Conservation (phyloP, 2,888 invertebrate genomes). For the Caenorhabditis afra region DNA sequence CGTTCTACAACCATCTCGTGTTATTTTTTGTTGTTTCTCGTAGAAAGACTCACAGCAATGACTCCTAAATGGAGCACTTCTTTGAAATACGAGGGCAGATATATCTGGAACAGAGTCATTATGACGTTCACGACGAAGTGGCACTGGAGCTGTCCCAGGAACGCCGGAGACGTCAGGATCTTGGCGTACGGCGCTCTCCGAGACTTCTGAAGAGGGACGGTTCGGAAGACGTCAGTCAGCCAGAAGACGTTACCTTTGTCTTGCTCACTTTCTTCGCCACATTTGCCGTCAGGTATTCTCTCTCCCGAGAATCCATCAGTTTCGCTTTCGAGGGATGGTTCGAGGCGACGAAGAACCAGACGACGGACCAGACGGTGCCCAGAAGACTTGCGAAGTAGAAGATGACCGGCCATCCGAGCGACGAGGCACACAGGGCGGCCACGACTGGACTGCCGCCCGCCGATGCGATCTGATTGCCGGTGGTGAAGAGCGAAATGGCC, state of each 20-base stretch:
- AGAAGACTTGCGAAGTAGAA: constrained; percentile 69
- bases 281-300: constrained; percentile 59
- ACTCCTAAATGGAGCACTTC: constrained; percentile 68
- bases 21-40: no score
- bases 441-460: constrained; percentile 70
- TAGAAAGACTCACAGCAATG: constrained; percentile 49
- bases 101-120: constrained; percentile 70
- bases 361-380: constrained; percentile 54
- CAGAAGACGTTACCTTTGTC: constrained; percentile 20
- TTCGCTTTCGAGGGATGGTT: constrained; percentile 64
- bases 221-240: no score
- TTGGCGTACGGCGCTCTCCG: constrained; percentile 50
- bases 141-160: constrained; percentile 63
- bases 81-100: constrained; percentile 73
- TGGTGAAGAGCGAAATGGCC: constrained; percentile 70
- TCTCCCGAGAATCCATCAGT: constrained; percentile 61
- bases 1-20: constrained; percentile 71
- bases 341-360: constrained; percentile 58
- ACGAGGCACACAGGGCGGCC: constrained; percentile 68
- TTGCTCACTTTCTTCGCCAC: constrained; percentile 45
- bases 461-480: constrained; percentile 69
- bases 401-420: constrained; percentile 69
- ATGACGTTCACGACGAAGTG: constrained; percentile 67
- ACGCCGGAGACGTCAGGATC: constrained; percentile 61
- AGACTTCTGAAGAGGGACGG: constrained; percentile 54